Conservation (phyloP, 1,140 invertebrate species). For the Formica selysi region DNA sequence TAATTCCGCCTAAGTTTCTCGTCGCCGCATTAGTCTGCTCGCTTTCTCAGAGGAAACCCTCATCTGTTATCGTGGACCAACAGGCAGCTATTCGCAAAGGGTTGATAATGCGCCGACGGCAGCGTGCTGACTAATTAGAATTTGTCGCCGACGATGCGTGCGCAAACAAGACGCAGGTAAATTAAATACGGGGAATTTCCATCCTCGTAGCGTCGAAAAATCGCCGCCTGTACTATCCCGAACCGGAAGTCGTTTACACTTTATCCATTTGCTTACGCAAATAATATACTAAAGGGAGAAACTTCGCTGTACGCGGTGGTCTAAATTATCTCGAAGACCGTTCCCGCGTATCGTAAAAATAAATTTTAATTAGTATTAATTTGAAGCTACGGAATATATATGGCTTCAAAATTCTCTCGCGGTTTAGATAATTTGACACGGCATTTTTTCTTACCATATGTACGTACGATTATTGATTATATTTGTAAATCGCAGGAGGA, state of each 20-base stretch:
- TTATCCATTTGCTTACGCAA: slow-evolving; percentile 17
- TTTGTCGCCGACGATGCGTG: slow-evolving; percentile 58
- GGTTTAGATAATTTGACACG: neutral
- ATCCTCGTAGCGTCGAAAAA: slow-evolving; percentile 36
- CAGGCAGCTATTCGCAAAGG: slow-evolving; percentile 70
- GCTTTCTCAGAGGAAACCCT: slow-evolving; percentile 2
- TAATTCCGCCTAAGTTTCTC: slow-evolving; percentile 51
- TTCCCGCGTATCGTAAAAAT: slow-evolving; percentile 3
- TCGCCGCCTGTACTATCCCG: neutral
- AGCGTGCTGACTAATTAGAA: slow-evolving; percentile 71
- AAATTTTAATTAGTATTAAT: slow-evolving; percentile 51
- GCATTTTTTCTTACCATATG: neutral
- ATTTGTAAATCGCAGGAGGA: neutral
- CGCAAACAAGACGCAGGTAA: slow-evolving; percentile 45
- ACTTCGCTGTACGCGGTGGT: slow-evolving; percentile 3
- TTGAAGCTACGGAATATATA: neutral
- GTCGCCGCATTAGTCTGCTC: slow-evolving; percentile 1
- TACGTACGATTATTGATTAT: neutral
- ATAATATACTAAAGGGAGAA: slow-evolving; percentile 22
- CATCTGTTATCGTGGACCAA: slow-evolving; percentile 65
- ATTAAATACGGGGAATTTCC: slow-evolving; percentile 4
- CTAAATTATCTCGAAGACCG: slow-evolving; percentile 8
- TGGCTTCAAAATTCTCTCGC: neutral
- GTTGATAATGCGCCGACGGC: slow-evolving; percentile 66
- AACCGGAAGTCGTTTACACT: slow-evolving; percentile 16